These are phyloP conservation scores for Enteromius treurensis DNA, from an alignment of 2,797 vertebrate genomes.

Conservation along the genomic window DNA sequence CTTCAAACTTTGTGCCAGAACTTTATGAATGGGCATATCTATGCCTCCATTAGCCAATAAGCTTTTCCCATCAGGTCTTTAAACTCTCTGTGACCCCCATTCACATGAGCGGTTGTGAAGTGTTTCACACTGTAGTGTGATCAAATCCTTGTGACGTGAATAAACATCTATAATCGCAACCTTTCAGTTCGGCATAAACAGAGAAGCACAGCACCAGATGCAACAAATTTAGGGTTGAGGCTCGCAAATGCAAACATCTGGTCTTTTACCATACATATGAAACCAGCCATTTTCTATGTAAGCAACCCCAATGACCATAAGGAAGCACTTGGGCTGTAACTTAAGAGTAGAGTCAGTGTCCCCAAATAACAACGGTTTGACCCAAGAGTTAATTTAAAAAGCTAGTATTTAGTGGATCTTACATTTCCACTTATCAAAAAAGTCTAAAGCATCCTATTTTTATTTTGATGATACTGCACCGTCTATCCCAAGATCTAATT, in stretches of 20 bases:
- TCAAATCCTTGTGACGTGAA: conserved; percentile 65
- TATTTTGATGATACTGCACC: not conserved
- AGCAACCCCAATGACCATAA: conserved; percentile 60
- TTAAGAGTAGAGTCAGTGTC: conserved; percentile 54
- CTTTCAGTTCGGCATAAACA: conserved; percentile 69
- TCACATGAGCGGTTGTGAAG: conserved; percentile 55
- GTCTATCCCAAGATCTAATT: not conserved
- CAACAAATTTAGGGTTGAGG: conserved; percentile 66
- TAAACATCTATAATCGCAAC: conserved; percentile 69
- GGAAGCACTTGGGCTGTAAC: conserved; percentile 64
- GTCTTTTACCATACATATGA: conserved; percentile 59
- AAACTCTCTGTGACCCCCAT: conserved; percentile 60
- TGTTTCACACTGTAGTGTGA: conserved; percentile 62
- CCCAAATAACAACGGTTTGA: conserved; percentile 60
- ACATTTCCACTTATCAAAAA: conserved; percentile 39
- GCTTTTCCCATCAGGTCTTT: conserved; percentile 53
- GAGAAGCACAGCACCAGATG: conserved; percentile 67
- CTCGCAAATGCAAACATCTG: conserved; percentile 71
- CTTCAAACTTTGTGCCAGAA: conserved; percentile 24
- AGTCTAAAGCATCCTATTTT: not conserved
- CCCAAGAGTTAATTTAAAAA: conserved; percentile 48
- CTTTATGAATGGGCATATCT: conserved; percentile 56
- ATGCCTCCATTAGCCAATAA: conserved; percentile 55
- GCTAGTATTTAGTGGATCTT: conserved; percentile 47
- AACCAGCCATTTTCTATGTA: conserved; percentile 64